Percentiles rank a stretch among this genome's conserved stretches.
Evolutionary conservation across 1,140 invertebrate genomes (phyloP).

Genomic region (Hesperophylax magnus): DNA sequence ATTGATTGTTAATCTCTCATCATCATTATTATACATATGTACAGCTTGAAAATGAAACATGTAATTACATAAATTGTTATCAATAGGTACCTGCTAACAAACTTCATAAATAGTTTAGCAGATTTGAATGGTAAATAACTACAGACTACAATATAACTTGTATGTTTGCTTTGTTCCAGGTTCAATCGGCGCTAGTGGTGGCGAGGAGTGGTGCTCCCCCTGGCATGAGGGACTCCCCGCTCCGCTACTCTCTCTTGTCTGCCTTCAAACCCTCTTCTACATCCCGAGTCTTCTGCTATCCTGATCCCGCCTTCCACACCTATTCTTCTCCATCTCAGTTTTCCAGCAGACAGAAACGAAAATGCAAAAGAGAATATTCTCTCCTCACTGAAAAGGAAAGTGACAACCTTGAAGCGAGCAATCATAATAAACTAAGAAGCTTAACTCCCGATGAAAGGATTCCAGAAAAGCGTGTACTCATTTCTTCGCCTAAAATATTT

Average conservation of each 20-base stretch:
- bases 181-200: neutral
- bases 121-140: too few species aligned
- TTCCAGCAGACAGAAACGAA: neutral
- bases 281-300: constrained; percentile 1
- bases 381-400: neutral
- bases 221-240: constrained; percentile 26
- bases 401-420: neutral
- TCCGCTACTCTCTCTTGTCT: neutral
- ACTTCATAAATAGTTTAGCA: too few species aligned
- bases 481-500: neutral
- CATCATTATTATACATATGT: too few species aligned
- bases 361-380: neutral
- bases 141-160: neutral
- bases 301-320: neutral
- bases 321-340: too few species aligned
- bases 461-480: neutral
- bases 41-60: too few species aligned
- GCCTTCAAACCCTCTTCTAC: constrained; percentile 25
- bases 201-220: neutral
- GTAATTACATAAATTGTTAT: too few species aligned
- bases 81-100: too few species aligned
- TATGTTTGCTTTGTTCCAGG: constrained; percentile 22
- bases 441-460: constrained; percentile 14
- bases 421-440: constrained; percentile 18
- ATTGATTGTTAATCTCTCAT: too few species aligned